Evolutionary conservation across 2,888 invertebrate genomes (phyloP), one percentile per base, ranked within the genome.

Genomic region (Idaea dimidiata): DNA sequence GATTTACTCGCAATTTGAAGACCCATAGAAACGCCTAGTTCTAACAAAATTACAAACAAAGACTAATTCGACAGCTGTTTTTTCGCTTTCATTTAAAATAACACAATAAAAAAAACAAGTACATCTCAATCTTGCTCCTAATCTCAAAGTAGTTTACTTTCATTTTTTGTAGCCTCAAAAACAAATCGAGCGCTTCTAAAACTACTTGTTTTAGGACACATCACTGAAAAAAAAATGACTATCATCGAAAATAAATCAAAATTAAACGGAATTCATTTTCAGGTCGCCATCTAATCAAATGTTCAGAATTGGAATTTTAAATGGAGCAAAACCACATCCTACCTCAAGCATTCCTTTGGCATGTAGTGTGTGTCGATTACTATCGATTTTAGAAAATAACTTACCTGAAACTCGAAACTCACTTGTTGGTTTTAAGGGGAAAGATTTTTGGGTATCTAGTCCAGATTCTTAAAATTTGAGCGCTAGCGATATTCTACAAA

Each of bases 251-350:
- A 66, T 69, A 64, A 67, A 65, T 69, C 63, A 59, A 64, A 66
- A 64, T 63, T 63, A 66, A 68, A 67, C 64, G 60, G 65, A 69
- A 67, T 68, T 68, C 67, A 68, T 67, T 72, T 67, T 68, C 66
- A 64, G 68, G 62, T 66, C 62, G 62, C 65, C 72, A 67, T 73
- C 71, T 76, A 77, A 77, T 76, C 77, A 77, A 76, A 81, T 77
- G 80, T 69, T 75, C 70, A 70, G 75, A 78, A 84, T 82, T 79
- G 81, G 82, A 84, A 84, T 84, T 84, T 83, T 81, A 83, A 83
- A 82, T 82, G 74, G 76, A 68, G 64, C 61, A 62, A 74, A 74
- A 79, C 83, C 82, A 73, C 81, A 80, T 74, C 70, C 69, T 67
- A 72, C 68, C 70, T 76, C 74, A 60, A 54, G 68, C 71, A 62